phyloP scores from a whole-genome alignment of 2,113 vertebrate species.

The Recurvirostra avosetta region DNA sequence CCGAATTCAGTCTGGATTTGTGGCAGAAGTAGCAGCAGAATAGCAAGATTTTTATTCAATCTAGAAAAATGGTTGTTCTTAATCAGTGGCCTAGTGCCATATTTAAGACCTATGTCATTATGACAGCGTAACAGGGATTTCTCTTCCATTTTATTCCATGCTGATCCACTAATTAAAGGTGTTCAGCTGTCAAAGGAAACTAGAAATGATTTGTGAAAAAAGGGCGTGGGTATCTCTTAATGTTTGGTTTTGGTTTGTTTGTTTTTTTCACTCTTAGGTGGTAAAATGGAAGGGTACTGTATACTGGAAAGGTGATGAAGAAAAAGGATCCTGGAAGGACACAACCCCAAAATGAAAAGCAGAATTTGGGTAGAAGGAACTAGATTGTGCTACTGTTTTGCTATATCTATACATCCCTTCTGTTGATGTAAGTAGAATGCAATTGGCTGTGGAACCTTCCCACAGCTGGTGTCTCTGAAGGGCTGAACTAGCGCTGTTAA shows the following conservation, averaged over 20 bases:
- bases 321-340: background rate
- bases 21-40: background rate
- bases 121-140: background rate
- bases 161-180: background rate
- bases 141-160: background rate
- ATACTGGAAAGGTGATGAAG: background rate
- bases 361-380: background rate
- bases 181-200: background rate
- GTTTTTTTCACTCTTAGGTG: background rate
- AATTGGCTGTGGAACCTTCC: background rate
- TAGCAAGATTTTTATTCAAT: background rate
- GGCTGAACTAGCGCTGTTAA: background rate
- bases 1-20: background rate
- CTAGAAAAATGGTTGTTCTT: background rate
- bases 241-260: no score
- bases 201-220: background rate
- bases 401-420: background rate
- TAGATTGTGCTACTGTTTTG: background rate
- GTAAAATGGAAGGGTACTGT: background rate
- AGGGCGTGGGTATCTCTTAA: background rate
- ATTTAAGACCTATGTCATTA: background rate
- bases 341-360: background rate
- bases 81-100: background rate
- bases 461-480: background rate
- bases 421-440: background rate